Percentiles rank a stretch among this genome's conserved stretches.
Evolutionary conservation across 2,797 vertebrate genomes (phyloP).

Genomic region (Muraenolepis orangiensis): DNA sequence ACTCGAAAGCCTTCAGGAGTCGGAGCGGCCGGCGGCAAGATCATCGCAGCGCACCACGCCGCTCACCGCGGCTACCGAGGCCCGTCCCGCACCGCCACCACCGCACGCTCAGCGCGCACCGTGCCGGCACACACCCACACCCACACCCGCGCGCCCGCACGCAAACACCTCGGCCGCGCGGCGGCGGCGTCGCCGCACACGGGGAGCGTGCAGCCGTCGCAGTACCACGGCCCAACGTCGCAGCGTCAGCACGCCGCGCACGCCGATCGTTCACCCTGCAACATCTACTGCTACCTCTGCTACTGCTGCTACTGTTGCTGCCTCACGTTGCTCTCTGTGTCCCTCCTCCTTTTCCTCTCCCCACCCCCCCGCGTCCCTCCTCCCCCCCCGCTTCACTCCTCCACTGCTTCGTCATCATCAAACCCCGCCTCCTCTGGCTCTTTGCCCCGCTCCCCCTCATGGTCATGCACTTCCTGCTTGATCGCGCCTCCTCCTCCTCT

Average conservation of each 20-base stretch:
- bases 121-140: too few relatives aligned
- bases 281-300: constrained; percentile 78
- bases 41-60: constrained; percentile 27
- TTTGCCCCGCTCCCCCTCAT: constrained; percentile 15
- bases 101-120: constrained; percentile 47
- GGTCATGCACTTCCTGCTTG: constrained; percentile 60
- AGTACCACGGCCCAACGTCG: constrained; percentile 31
- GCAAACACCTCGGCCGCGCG: constrained; percentile 50
- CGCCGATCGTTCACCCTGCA: constrained; percentile 67
- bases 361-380: constrained; percentile 55
- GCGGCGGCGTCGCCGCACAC: constrained; percentile 1
- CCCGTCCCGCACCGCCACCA: constrained; percentile 27
- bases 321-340: constrained; percentile 76
- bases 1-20: constrained; percentile 52
- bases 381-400: constrained; percentile 37
- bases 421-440: constrained; percentile 31
- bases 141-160: constrained; percentile 52
- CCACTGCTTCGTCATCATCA: constrained; percentile 20
- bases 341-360: constrained; percentile 72
- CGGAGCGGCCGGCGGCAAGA: constrained; percentile 44
- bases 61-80: constrained; percentile 41
- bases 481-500: constrained; percentile 72
- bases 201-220: constrained; percentile 1
- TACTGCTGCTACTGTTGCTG: constrained; percentile 79
- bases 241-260: constrained; percentile 59